Evolutionary conservation across 2,113 vertebrate species (phyloP).

Genomic region (Sinosuthora webbiana): DNA sequence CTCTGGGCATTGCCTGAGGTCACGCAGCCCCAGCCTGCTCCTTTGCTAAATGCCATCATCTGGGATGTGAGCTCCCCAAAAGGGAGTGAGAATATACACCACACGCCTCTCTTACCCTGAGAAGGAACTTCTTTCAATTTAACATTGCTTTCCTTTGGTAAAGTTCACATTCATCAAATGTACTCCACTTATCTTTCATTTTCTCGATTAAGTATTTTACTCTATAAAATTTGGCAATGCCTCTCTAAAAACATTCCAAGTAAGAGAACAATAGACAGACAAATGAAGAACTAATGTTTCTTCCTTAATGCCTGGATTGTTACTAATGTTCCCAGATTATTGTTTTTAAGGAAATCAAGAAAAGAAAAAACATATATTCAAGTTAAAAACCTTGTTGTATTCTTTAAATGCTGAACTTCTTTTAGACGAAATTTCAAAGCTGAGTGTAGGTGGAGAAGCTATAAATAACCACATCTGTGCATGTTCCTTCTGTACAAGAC

Average conservation of each 20-base stretch:
- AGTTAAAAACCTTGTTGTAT: background rate
- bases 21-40: background rate
- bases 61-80: background rate
- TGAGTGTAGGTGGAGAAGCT: constrained; percentile 31
- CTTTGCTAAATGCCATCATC: background rate
- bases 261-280: constrained; percentile 43
- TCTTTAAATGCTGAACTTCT: constrained; percentile 17
- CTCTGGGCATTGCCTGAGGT: background rate
- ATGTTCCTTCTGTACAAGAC: constrained; percentile 26
- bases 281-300: constrained; percentile 52
- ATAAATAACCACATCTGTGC: constrained; percentile 55
- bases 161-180: constrained; percentile 32
- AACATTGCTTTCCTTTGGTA: constrained; percentile 3
- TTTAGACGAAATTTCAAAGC: constrained; percentile 23
- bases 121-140: background rate
- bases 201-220: constrained; percentile 44
- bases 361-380: background rate
- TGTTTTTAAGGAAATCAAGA: constrained; percentile 8
- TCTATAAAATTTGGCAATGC: constrained; percentile 38
- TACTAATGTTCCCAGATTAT: constrained; percentile 18
- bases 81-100: background rate
- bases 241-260: constrained; percentile 52
- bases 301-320: constrained; percentile 9
- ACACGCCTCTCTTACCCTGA: background rate
- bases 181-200: constrained; percentile 22